Evolutionary conservation across 2,113 vertebrate species (phyloP), one percentile per base, ranked within the genome.

Genomic region (Stomatorhinus ivindoensis): DNA sequence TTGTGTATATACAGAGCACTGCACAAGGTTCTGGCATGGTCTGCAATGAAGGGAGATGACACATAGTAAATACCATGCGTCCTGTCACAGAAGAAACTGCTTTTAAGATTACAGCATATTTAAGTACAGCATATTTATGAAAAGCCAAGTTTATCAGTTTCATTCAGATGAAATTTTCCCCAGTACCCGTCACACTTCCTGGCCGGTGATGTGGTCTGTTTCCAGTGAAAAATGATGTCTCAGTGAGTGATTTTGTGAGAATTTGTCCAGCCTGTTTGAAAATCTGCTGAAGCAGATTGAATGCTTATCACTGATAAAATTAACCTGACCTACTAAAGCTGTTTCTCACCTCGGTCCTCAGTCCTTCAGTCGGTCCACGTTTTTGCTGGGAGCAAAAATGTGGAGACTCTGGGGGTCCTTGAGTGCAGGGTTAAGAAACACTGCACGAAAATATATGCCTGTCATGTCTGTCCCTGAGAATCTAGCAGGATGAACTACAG

Each of bases 101-200:
- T 83, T 89, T 89, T 88, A n/a, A 89, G 82, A 82, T 89, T 89
- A 89, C 50, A 89, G 69, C 17, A 80, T 80, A 82, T 80, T 48
- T 89, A 82, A n/a, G n/a, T 89, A 89, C 50, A 89, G 69, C 17
- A 80, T 80, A 82, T 80, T 48, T 89, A 82, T 80, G 69, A 76
- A 76, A 76, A 19, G 61, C 58, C 15, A 89, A 44, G 39, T 89
- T 31, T 89, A 53, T 39, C 9, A 27, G 46, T 10, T 85, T 39
- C n/a, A 10, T 46, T 61, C 80, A 61, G 53, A 39, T 84, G 3
- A 53, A 47, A 24, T 53, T 47, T 61, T 39, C 58, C 55, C 53
- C 1, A 27, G 73, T 80, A 17, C 1, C 15, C 6, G 2, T 19
- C 35, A 80, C 31, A 80, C 73, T 80, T 80, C 73, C 31, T 80